These are phyloP conservation scores for Eleginops maclovinus DNA, from an alignment of 2,113 vertebrate species.

Conservation along the genomic window DNA sequence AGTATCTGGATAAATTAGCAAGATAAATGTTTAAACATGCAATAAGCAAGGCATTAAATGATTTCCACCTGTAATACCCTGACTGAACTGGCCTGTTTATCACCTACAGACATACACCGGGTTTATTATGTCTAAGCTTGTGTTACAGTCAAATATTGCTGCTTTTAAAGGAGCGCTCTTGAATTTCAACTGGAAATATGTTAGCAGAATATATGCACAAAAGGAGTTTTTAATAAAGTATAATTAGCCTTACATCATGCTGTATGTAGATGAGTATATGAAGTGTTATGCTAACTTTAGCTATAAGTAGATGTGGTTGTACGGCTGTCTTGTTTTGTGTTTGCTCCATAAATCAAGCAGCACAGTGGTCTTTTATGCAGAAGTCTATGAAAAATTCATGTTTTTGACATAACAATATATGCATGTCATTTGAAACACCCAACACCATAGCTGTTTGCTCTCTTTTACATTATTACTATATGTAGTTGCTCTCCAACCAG, in stretches of 20 bases:
- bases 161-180: no score
- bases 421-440: neutral
- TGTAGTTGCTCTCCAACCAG: neutral
- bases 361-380: neutral
- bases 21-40: neutral
- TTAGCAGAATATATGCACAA: no score
- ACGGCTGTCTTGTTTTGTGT: neutral
- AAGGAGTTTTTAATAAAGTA: no score
- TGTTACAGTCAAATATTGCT: no score
- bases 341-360: neutral
- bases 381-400: neutral
- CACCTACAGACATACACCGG: no score
- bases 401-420: neutral
- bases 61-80: neutral
- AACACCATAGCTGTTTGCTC: neutral
- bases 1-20: neutral
- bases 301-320: no score
- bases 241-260: no score
- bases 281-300: no score
- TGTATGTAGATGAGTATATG: no score
- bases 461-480: neutral
- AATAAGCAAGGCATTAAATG: neutral
- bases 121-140: no score
- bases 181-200: no score
- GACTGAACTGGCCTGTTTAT: neutral